These are phyloP conservation scores for Penaeus indicus DNA, from an alignment of 1,140 invertebrate genomes.

Conservation along the genomic window DNA sequence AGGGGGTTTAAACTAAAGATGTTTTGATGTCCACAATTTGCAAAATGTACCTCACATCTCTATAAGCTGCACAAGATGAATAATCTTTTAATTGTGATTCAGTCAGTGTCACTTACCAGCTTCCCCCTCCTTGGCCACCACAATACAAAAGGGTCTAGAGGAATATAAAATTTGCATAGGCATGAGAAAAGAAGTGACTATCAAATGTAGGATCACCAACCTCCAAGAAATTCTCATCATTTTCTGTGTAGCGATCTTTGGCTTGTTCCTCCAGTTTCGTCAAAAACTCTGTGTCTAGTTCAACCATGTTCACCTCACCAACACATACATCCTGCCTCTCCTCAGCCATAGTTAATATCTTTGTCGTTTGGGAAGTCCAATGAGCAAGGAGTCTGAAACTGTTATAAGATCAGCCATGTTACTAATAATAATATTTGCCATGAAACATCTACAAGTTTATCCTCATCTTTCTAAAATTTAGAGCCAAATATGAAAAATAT, in stretches of 20 bases:
- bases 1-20: too few species aligned
- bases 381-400: conserved; percentile 53
- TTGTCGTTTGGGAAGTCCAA: conserved; percentile 33
- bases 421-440: background rate
- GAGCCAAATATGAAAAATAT: too few species aligned
- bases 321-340: background rate
- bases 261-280: conserved; percentile 28
- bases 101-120: too few species aligned
- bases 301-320: conserved; percentile 15
- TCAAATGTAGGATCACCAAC: background rate
- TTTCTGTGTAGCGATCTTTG: conserved; percentile 35
- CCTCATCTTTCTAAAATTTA: background rate
- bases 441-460: background rate
- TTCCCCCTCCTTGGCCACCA: too few species aligned
- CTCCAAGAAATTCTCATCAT: conserved; percentile 41
- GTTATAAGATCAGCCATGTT: conserved; percentile 8
- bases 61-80: too few species aligned
- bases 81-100: too few species aligned
- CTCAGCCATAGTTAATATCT: conserved; percentile 42
- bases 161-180: too few species aligned
- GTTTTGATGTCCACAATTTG: too few species aligned
- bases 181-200: too few species aligned
- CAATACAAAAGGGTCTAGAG: too few species aligned
- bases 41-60: too few species aligned
- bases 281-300: conserved; percentile 22